Evolutionary conservation across 2,797 vertebrate species (phyloP).

Genomic region (Anabacerthia variegaticeps): DNA sequence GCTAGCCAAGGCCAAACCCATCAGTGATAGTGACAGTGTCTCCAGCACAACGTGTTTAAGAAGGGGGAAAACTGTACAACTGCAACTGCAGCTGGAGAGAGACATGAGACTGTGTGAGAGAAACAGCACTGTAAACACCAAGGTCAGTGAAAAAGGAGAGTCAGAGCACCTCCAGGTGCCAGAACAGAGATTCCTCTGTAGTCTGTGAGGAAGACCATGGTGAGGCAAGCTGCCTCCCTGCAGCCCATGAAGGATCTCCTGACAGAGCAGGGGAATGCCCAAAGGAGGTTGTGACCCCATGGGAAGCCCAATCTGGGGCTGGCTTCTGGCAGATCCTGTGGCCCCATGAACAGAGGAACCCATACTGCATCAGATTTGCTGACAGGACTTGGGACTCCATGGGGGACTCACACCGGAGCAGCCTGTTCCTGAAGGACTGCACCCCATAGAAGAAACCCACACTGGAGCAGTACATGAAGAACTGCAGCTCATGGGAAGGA

Average conservation of each 20-base stretch:
- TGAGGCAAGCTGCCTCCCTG: neutral
- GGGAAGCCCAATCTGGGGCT: neutral
- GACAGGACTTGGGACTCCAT: neutral
- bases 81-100: neutral
- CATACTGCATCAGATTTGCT: neutral
- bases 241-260: neutral
- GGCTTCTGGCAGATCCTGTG: neutral
- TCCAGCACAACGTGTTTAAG: neutral
- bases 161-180: neutral
- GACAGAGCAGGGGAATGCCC: accelerated
- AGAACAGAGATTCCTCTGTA: neutral
- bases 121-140: neutral
- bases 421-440: neutral
- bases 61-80: neutral
- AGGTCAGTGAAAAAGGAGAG: neutral
- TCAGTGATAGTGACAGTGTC: accelerated
- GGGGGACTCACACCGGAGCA: neutral
- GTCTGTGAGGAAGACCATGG: too few species aligned
- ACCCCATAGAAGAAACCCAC: neutral
- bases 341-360: neutral
- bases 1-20: neutral
- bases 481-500: neutral
- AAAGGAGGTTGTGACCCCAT: neutral
- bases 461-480: neutral
- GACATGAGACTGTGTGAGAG: neutral